Conservation (phyloP, 2,888 invertebrate species). For the Ophioninae sp. region DNA sequence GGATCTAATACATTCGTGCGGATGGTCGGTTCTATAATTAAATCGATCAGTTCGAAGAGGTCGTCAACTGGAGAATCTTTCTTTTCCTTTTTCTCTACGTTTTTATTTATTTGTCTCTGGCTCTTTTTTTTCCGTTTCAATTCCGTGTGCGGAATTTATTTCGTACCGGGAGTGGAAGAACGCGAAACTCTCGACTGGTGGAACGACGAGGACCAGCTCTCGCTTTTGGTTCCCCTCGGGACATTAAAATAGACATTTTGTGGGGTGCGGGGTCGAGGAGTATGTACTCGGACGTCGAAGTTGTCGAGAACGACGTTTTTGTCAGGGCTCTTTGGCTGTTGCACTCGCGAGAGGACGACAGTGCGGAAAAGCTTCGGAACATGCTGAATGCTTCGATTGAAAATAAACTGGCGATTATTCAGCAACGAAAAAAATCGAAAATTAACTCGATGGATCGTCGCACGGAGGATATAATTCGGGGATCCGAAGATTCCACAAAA, state of each 20-base stretch:
- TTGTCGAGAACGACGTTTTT: conserved; percentile 67
- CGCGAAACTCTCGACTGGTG: background rate
- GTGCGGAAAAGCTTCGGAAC: conserved; percentile 69
- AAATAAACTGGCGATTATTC: conserved; percentile 58
- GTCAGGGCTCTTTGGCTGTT: conserved; percentile 69
- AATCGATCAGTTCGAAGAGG: conserved; percentile 33
- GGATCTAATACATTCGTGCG: conserved; percentile 32
- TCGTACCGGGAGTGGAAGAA: conserved; percentile 23
- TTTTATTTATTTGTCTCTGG: background rate
- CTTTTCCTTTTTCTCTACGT: background rate
- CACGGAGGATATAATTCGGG: background rate
- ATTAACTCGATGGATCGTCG: background rate
- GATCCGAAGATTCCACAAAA: background rate
- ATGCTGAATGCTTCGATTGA: conserved; percentile 69
- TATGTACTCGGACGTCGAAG: conserved; percentile 66
- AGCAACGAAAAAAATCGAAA: conserved; percentile 20
- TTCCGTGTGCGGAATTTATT: conserved; percentile 19
- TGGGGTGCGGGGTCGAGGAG: conserved; percentile 2
- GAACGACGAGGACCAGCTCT: background rate
- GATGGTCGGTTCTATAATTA: conserved; percentile 44
- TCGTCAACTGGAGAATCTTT: conserved; percentile 23
- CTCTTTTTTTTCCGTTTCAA: background rate
- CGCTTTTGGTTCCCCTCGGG: background rate
- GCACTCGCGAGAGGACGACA: conserved; percentile 70
- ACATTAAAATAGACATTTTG: conserved; percentile 14